These are phyloP conservation scores for Aphyosemion australe DNA, from an alignment of 2,113 vertebrate genomes.

Conservation along the genomic window DNA sequence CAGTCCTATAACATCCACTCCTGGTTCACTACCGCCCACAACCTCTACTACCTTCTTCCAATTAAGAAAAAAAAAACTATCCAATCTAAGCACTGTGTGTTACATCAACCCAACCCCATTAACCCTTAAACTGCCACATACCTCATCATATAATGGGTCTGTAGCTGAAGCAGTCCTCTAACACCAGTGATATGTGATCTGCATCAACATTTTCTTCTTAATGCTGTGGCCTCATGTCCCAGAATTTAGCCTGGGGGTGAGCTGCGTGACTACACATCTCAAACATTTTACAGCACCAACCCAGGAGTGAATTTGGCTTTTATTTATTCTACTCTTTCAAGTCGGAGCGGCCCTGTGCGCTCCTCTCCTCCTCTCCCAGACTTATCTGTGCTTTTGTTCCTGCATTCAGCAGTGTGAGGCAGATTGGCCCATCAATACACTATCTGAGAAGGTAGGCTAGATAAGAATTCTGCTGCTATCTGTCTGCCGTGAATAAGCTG, in stretches of 20 bases:
- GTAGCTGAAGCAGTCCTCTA: conserved; percentile 19
- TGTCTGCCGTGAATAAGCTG: conserved; percentile 73
- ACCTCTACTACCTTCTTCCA: too few species aligned
- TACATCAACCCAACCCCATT: too few species aligned
- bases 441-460: conserved; percentile 67
- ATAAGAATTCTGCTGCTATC: conserved; percentile 73
- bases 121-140: too few species aligned
- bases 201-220: conserved; percentile 23
- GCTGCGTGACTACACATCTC: conserved; percentile 22
- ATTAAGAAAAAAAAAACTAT: too few species aligned
- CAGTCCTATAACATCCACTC: too few species aligned
- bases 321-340: conserved; percentile 40
- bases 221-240: conserved; percentile 2
- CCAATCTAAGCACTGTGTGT: too few species aligned
- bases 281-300: conserved; percentile 30
- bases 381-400: conserved; percentile 73
- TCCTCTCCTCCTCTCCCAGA: conserved; percentile 32
- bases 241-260: conserved; percentile 23
- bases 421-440: conserved; percentile 76
- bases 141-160: too few species aligned
- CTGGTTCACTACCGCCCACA: too few species aligned
- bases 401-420: conserved; percentile 67
- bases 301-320: conserved; percentile 22
- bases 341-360: conserved; percentile 39
- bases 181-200: neutral